Evolutionary conservation across 2,888 invertebrate genomes (phyloP).

Genomic region (Neuroscelio doddi): DNA sequence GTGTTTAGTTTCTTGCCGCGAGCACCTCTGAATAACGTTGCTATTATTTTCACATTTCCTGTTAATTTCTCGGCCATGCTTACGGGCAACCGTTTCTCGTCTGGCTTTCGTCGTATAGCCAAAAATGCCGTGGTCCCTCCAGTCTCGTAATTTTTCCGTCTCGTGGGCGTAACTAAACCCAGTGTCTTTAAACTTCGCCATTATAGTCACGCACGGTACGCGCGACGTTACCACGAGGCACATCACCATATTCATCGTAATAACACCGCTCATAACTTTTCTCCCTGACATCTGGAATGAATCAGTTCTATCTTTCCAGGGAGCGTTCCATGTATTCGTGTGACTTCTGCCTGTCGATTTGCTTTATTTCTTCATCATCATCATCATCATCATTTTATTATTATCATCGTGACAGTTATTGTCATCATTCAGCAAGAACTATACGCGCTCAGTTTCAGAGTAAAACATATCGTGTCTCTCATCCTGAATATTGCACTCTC

Average conservation of each 20-base stretch:
- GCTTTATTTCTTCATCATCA: too few species aligned
- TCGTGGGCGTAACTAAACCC: slow-evolving; percentile 34
- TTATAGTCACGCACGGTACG: slow-evolving; percentile 14
- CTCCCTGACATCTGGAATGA: slow-evolving; percentile 52
- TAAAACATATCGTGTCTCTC: background rate
- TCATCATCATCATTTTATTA: too few species aligned
- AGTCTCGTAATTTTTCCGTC: slow-evolving; percentile 19
- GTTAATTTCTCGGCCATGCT: slow-evolving; percentile 29
- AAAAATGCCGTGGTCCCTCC: slow-evolving; percentile 6
- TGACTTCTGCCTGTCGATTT: too few species aligned
- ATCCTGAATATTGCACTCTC: slow-evolving; percentile 20
- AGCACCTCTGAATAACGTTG: slow-evolving; percentile 26
- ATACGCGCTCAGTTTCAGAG: too few species aligned
- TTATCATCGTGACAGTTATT: too few species aligned
- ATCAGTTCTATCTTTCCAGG: slow-evolving; percentile 46
- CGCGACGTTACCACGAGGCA: slow-evolving; percentile 21
- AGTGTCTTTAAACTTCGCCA: slow-evolving; percentile 22
- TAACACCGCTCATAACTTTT: slow-evolving; percentile 52
- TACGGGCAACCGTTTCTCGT: slow-evolving; percentile 15
- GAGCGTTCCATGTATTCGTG: too few species aligned
- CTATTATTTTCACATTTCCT: slow-evolving; percentile 37
- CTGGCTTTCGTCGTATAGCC: slow-evolving; percentile 27
- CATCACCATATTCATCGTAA: slow-evolving; percentile 39
- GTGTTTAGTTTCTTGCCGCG: slow-evolving; percentile 19
- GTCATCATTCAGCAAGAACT: too few species aligned